phyloP scores from a whole-genome alignment of 2,888 invertebrate species.

The Caenorhabditis macrosperma region DNA sequence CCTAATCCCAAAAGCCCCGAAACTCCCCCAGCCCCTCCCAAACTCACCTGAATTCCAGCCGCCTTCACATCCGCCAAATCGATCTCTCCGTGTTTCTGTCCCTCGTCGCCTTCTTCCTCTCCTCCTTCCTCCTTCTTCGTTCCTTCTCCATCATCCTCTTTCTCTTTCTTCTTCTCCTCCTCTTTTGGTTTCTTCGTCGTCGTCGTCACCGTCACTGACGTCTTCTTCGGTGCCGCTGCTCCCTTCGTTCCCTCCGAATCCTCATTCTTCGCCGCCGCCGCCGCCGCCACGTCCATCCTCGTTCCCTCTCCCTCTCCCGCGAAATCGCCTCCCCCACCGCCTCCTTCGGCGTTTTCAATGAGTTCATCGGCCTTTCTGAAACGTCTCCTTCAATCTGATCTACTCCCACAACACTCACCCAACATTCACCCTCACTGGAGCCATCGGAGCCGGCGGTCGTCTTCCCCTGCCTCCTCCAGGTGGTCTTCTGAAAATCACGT shows the following conservation, averaged over 20 bases:
- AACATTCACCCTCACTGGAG: slow-evolving; percentile 32
- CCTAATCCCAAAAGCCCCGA: too few species aligned
- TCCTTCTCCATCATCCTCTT: neutral
- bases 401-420: too few species aligned
- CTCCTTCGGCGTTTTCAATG: slow-evolving; percentile 22
- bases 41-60: slow-evolving; percentile 27
- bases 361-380: slow-evolving; percentile 39
- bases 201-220: neutral
- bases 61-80: slow-evolving; percentile 45
- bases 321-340: slow-evolving; percentile 7
- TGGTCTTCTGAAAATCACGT: slow-evolving; percentile 30
- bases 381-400: too few species aligned
- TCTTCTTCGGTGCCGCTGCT: neutral
- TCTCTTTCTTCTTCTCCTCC: neutral
- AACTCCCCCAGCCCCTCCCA: too few species aligned
- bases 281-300: neutral
- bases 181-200: neutral
- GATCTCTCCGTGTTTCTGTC: slow-evolving; percentile 13
- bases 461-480: slow-evolving; percentile 17
- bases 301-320: slow-evolving; percentile 18
- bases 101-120: slow-evolving; percentile 13
- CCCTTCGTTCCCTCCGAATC: neutral
- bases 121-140: slow-evolving; percentile 7
- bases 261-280: neutral
- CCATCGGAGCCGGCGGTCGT: slow-evolving; percentile 32